phyloP scores from a whole-genome alignment of 2,113 vertebrate species.

The Phylloscopus trochiloides region DNA sequence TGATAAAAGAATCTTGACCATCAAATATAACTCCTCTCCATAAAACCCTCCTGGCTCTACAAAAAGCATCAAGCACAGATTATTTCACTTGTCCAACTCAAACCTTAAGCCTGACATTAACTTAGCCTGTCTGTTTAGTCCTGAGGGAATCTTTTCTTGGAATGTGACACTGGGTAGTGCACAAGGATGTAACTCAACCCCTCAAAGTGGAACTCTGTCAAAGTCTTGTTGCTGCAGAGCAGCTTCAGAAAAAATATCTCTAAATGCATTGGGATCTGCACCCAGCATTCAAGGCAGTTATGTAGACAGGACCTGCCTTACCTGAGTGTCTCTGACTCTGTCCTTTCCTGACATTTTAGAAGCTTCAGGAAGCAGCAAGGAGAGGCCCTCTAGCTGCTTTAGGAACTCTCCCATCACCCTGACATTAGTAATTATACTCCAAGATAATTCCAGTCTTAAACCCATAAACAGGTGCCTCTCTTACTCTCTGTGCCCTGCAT shows the following conservation, averaged over 20 bases:
- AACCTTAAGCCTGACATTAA: not conserved
- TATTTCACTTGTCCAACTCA: not conserved
- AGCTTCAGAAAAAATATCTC: not conserved
- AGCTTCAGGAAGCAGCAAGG: not conserved
- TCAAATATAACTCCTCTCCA: not conserved
- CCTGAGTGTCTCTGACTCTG: not conserved
- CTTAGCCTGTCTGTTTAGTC: not conserved
- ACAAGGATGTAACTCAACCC: not conserved
- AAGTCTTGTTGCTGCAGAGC: not conserved
- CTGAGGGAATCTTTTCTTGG: not conserved
- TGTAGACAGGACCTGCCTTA: not conserved
- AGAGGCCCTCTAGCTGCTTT: not conserved
- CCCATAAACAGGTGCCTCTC: not conserved
- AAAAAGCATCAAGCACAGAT: not conserved
- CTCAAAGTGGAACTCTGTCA: not conserved
- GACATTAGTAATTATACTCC: not conserved
- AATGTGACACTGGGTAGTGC: not conserved
- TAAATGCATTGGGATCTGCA: not conserved
- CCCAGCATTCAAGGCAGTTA: not conserved
- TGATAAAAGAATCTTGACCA: not conserved
- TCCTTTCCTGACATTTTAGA: not conserved
- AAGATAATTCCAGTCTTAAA: not conserved
- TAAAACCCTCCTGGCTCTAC: not conserved
- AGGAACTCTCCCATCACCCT: not conserved
- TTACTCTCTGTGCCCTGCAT: not conserved